Percentiles rank a stretch among this genome's conserved stretches.
Conservation (phyloP, 2,888 invertebrate species). For the Habrosyne pyritoides region DNA sequence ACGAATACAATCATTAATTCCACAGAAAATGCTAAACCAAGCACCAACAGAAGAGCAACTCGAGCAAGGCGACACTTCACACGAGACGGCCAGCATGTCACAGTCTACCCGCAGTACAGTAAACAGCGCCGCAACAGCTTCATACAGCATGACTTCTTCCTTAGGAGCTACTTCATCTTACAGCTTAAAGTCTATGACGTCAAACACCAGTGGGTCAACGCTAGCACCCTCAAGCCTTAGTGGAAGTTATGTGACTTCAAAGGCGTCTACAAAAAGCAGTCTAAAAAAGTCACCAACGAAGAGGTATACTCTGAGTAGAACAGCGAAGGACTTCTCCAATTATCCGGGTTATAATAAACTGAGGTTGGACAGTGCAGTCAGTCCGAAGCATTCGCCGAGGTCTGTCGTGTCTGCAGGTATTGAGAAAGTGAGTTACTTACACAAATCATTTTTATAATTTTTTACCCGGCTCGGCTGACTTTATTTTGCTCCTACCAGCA, state of each 20-base stretch:
- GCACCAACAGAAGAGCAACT: slow-evolving; percentile 73
- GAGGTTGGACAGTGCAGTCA: slow-evolving; percentile 75
- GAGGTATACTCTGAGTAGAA: slow-evolving; percentile 63
- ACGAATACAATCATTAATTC: no score
- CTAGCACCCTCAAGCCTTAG: slow-evolving; percentile 72
- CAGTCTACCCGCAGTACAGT: slow-evolving; percentile 65
- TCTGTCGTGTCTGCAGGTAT: slow-evolving; percentile 43
- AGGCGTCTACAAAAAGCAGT: slow-evolving; percentile 75
- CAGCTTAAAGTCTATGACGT: slow-evolving; percentile 68
- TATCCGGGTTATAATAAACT: slow-evolving; percentile 77
- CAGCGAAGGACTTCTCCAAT: slow-evolving; percentile 60
- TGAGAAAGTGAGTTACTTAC: slow-evolving; percentile 59
- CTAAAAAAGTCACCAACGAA: slow-evolving; percentile 73
- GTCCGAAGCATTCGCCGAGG: slow-evolving; percentile 76
- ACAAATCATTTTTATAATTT: not conserved
- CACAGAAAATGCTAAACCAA: slow-evolving; percentile 77
- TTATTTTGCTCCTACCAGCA: no score
- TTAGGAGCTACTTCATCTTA: slow-evolving; percentile 72
- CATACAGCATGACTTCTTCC: slow-evolving; percentile 69
- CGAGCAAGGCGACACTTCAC: slow-evolving; percentile 54
- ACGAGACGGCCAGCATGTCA: slow-evolving; percentile 65
- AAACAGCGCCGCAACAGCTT: slow-evolving; percentile 62
- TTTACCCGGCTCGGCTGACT: no score
- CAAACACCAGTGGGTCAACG: slow-evolving; percentile 67
- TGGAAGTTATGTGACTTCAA: slow-evolving; percentile 69